Evolutionary conservation across 2,888 invertebrate genomes (phyloP).

Genomic region (Chouioia cunea): DNA sequence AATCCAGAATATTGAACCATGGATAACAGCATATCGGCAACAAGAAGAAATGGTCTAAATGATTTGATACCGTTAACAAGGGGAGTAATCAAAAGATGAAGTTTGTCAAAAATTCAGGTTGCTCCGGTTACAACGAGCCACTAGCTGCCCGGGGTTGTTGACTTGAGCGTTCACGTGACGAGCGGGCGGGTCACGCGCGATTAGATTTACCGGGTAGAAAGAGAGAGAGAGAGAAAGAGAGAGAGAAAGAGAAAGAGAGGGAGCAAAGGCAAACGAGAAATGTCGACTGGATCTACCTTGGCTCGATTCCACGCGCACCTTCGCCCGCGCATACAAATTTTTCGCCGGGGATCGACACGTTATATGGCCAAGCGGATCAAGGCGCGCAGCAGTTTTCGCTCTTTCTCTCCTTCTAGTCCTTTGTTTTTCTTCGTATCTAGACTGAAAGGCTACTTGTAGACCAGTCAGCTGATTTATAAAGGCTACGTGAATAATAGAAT

Average conservation of each 20-base stretch:
- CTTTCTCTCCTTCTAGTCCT: background rate
- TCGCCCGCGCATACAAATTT: conserved; percentile 41
- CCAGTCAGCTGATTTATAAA: no score
- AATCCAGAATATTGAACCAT: no score
- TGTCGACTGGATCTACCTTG: conserved; percentile 25
- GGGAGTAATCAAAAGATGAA: no score
- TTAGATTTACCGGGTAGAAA: conserved; percentile 43
- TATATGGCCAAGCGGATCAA: conserved; percentile 8
- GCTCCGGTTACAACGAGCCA: no score
- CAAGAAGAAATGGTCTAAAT: no score
- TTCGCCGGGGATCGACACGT: background rate
- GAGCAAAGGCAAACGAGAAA: conserved; percentile 17
- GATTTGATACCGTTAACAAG: no score
- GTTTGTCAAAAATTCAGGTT: no score
- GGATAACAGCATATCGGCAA: no score
- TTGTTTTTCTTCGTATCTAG: background rate
- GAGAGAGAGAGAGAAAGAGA: conserved; percentile 8
- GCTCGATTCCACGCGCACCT: conserved; percentile 41
- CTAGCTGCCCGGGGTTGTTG: conserved; percentile 25
- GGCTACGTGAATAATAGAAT: no score
- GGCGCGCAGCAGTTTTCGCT: conserved; percentile 6
- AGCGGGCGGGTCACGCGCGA: conserved; percentile 38
- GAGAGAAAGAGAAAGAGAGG: conserved; percentile 2
- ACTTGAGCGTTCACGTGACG: conserved; percentile 38
- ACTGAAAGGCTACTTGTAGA: no score